These are phyloP conservation scores for Aegypius monachus DNA, from an alignment of 2,113 vertebrate species.

Conservation along the genomic window DNA sequence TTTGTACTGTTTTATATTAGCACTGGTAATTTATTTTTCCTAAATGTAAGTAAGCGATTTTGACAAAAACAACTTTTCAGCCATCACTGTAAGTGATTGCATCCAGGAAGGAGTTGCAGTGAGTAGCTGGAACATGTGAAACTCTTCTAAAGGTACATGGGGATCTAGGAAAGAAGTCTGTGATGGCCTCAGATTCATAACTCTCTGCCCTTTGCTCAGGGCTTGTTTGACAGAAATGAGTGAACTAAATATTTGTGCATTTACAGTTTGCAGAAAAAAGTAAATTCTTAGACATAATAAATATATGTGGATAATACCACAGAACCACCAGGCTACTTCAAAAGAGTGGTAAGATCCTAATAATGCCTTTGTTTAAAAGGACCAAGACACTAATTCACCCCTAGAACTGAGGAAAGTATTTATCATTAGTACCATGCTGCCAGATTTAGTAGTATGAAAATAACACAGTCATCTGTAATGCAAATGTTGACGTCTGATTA, in stretches of 20 bases:
- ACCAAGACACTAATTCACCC: background rate
- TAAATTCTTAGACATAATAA: background rate
- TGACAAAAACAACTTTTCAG: background rate
- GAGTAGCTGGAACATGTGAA: background rate
- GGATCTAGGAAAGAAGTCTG: background rate
- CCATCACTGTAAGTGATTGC: background rate
- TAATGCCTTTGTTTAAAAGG: background rate
- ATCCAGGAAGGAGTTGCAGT: background rate
- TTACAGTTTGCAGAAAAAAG: background rate
- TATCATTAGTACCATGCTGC: background rate
- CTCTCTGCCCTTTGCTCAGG: background rate
- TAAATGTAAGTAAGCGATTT: background rate
- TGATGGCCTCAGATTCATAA: background rate
- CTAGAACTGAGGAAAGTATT: background rate
- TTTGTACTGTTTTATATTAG: background rate
- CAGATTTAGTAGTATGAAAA: constrained; percentile 32
- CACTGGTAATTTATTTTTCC: background rate
- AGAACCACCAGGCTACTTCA: background rate
- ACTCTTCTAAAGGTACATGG: background rate
- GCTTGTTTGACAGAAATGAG: background rate
- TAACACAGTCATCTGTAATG: constrained; percentile 46
- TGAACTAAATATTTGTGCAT: background rate
- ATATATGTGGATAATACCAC: background rate
- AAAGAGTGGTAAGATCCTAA: background rate
- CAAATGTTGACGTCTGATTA: constrained; percentile 57